A percentile compares a stretch with the other conserved stretches of the same genome.
phyloP scores from a whole-genome alignment of 2,888 invertebrate genomes.

The Scotopteryx bipunctaria region DNA sequence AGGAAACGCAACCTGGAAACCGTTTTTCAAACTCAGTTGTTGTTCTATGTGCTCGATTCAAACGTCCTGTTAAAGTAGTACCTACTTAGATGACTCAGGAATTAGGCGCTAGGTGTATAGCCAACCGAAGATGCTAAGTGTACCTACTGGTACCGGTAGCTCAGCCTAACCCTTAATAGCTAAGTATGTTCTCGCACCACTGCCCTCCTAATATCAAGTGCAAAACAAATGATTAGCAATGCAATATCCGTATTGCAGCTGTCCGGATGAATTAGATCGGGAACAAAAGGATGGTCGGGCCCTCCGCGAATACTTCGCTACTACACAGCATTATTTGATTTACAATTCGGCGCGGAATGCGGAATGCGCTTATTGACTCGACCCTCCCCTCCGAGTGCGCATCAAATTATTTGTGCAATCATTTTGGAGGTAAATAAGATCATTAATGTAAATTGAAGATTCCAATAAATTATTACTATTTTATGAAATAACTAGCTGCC shows the following conservation, averaged over 20 bases:
- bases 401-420: slow-evolving; percentile 17
- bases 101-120: too few relatives aligned
- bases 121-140: too few relatives aligned
- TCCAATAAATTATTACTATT: neutral
- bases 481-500: too few relatives aligned
- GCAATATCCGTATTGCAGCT: slow-evolving; percentile 35
- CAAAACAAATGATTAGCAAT: slow-evolving; percentile 17
- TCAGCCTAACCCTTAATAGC: too few relatives aligned
- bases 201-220: slow-evolving; percentile 13
- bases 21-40: neutral
- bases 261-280: slow-evolving; percentile 41
- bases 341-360: slow-evolving; percentile 74
- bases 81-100: too few relatives aligned
- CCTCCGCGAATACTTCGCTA: slow-evolving; percentile 58
- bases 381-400: slow-evolving; percentile 14
- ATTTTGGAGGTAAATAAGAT: slow-evolving; percentile 1
- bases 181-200: neutral
- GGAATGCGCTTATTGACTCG: slow-evolving; percentile 75
- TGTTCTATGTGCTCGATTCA: too few relatives aligned
- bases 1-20: neutral
- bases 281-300: slow-evolving; percentile 17
- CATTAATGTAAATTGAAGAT: neutral
- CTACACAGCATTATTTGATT: slow-evolving; percentile 78
- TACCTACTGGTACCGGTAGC: too few relatives aligned
- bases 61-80: too few relatives aligned